These are phyloP conservation scores for Alligator sinensis DNA, from an alignment of 2,113 vertebrate species.

Conservation along the genomic window DNA sequence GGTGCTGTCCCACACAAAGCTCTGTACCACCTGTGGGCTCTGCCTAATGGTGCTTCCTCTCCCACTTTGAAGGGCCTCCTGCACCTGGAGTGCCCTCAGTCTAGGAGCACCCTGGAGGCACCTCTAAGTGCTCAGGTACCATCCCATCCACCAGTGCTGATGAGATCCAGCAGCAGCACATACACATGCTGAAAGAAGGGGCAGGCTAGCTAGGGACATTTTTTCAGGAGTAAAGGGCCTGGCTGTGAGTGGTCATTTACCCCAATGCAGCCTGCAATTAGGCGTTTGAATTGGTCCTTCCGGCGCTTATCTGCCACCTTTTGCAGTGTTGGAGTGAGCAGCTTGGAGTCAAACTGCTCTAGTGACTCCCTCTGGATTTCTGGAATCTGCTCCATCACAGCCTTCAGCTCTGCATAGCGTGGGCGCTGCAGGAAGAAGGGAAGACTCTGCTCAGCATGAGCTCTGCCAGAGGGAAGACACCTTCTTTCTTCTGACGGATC, in stretches of 20 bases:
- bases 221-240: background rate
- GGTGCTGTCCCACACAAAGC: background rate
- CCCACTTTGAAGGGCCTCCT: accelerated
- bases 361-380: conserved; percentile 89
- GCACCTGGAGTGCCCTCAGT: background rate
- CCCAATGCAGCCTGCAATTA: conserved; percentile 93
- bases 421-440: conserved; percentile 82
- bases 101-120: background rate
- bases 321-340: conserved; percentile 85
- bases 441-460: background rate
- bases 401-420: conserved; percentile 88
- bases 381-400: conserved; percentile 93
- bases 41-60: background rate
- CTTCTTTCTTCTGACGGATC: no score
- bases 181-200: background rate
- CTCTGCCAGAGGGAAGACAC: background rate
- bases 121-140: background rate
- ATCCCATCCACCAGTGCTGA: background rate
- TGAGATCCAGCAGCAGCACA: background rate
- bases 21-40: background rate
- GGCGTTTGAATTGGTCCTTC: conserved; percentile 95
- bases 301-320: conserved; percentile 91
- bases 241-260: conserved; percentile 75
- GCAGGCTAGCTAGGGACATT: background rate
- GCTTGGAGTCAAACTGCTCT: conserved; percentile 91